Percentiles rank a stretch among this genome's conserved stretches.
phyloP scores from a whole-genome alignment of 2,797 vertebrate species.

The Brotula barbata region DNA sequence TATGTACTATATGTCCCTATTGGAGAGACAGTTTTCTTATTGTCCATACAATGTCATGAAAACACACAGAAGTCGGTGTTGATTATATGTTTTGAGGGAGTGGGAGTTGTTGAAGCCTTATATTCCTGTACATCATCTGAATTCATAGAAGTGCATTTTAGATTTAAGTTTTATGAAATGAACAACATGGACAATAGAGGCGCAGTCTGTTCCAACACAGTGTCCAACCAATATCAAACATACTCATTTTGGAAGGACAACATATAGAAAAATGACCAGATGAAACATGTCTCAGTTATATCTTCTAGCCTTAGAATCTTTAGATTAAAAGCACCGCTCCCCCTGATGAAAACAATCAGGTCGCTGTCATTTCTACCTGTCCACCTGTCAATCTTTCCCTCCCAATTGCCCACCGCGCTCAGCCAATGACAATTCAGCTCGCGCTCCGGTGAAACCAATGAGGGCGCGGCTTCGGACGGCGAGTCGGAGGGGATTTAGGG shows the following conservation, averaged over 20 bases:
- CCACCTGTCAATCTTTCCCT: constrained; percentile 45
- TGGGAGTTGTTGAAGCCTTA: too few relatives aligned
- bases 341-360: constrained; percentile 2
- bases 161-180: too few relatives aligned
- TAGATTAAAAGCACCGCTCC: neutral
- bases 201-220: too few relatives aligned
- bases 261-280: neutral
- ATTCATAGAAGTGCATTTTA: too few relatives aligned
- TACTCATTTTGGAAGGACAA: too few relatives aligned
- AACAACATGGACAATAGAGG: too few relatives aligned
- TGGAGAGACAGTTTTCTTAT: too few relatives aligned
- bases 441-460: constrained; percentile 64
- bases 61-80: neutral
- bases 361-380: constrained; percentile 27
- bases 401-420: constrained; percentile 26
- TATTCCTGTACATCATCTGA: too few relatives aligned
- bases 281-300: neutral
- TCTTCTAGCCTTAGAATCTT: too few relatives aligned
- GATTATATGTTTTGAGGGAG: neutral
- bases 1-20: too few relatives aligned
- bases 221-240: too few relatives aligned
- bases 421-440: constrained; percentile 48
- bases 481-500: constrained; percentile 55
- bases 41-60: neutral
- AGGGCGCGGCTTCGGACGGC: constrained; percentile 43